Evolutionary conservation across 1,140 invertebrate species (phyloP).

Genomic region (Papilio glaucus): DNA sequence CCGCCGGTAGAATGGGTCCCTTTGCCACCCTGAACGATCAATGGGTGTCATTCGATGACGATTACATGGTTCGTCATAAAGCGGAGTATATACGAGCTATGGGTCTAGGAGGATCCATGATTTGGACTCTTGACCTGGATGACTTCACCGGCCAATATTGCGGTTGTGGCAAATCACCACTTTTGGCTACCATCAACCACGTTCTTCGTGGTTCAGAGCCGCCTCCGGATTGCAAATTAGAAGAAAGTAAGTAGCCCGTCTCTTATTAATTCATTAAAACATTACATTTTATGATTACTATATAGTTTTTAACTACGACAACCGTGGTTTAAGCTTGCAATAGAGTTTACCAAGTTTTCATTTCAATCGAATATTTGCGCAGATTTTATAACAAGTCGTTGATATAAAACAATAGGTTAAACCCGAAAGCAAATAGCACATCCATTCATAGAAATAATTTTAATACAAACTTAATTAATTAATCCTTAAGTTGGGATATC

Average conservation of each 20-base stretch:
- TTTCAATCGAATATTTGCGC: too few species aligned
- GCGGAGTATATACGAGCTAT: constrained; percentile 89
- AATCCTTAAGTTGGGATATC: too few species aligned
- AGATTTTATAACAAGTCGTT: too few species aligned
- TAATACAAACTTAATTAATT: too few species aligned
- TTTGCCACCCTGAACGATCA: constrained; percentile 90
- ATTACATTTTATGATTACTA: background rate
- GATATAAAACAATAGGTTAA: too few species aligned
- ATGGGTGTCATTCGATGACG: constrained; percentile 94
- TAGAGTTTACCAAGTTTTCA: constrained; percentile 21
- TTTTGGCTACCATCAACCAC: constrained; percentile 87
- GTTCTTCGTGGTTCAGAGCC: constrained; percentile 81
- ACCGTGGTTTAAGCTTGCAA: too few species aligned
- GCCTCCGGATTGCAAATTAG: constrained; percentile 69
- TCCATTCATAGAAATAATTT: too few species aligned
- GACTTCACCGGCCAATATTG: constrained; percentile 89
- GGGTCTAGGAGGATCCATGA: constrained; percentile 92
- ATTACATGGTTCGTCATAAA: constrained; percentile 88
- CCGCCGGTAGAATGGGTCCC: constrained; percentile 88
- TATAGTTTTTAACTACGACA: background rate
- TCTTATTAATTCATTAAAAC: background rate
- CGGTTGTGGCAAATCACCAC: constrained; percentile 90
- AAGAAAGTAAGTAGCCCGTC: constrained; percentile 65
- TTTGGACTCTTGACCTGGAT: constrained; percentile 92
- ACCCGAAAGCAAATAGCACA: too few species aligned